Evolutionary conservation across 2,888 invertebrate species (phyloP), one percentile per base, ranked within the genome.

Genomic region (Lymantria monacha): DNA sequence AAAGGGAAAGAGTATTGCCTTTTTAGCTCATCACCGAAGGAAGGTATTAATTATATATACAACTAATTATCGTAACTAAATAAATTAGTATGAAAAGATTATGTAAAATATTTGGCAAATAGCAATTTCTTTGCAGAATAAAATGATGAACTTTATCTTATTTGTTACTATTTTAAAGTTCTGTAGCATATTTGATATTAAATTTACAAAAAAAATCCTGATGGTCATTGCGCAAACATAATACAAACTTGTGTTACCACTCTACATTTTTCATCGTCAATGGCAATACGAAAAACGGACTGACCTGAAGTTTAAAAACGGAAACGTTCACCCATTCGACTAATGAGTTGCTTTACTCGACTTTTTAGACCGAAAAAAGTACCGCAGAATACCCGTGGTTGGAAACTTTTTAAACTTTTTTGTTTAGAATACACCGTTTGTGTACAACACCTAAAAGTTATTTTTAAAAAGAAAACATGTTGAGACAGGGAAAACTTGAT

Each of bases 321-420:
- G 64, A 72, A 79, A 71, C 72, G 74, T 74, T 67, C 68, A 66
- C 70, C 78, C 76, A 77, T 70, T 75, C 75, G 67, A 63, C 76
- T 82, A 81, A 82, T 80, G 80, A 82, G 81, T 74, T 72, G 73
- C 73, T 73, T 64, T 73, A 73, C 73, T 72, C 66, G 76, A 79
- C 74, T 79, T 79, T 76, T 72, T 70, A 61, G 69, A 61, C 53
- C 64, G 50, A 59, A 38, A 63, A 72, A 72, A 66, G 61, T 70
- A 73, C 55, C 46, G 37, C 63, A 57, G 71, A 73, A 72, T 70
- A 74, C 70, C 73, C 64, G 71, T 58, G 69, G 72, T 59, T 59
- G 49, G 50, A 33, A 58, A 66, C 57, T 48, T 61, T 60, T 66
- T 46, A 30, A 30, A 46, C 48, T 53, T 66, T 64, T 61, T 66